Evolutionary conservation across 2,888 invertebrate species (phyloP).

Genomic region (Pandemis heparana): DNA sequence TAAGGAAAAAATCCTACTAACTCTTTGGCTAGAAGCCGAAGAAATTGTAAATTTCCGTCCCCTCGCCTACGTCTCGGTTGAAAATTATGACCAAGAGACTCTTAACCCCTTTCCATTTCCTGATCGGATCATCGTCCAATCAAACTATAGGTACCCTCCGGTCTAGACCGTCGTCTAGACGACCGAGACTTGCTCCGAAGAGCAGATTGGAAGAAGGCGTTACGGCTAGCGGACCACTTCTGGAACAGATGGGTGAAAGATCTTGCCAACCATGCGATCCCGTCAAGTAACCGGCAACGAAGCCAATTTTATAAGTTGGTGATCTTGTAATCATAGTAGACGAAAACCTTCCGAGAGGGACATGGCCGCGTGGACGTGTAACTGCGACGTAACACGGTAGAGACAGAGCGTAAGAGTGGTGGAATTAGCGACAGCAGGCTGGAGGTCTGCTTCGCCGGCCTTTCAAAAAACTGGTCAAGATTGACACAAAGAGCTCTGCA

Average conservation of each 20-base stretch:
- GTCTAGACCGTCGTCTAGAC: background rate
- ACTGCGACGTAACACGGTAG: background rate
- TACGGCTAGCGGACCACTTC: slow-evolving; percentile 42
- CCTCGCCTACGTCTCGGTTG: no score
- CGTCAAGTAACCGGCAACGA: background rate
- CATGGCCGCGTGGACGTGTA: background rate
- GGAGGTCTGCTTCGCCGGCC: background rate
- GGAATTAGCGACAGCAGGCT: background rate
- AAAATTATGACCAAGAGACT: no score
- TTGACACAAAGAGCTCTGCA: no score
- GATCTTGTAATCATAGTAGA: background rate
- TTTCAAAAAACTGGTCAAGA: background rate
- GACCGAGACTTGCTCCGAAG: slow-evolving; percentile 2
- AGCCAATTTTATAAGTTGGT: background rate
- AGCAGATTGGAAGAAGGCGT: slow-evolving; percentile 25
- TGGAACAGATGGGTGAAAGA: slow-evolving; percentile 28
- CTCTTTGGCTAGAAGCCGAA: slow-evolving; percentile 33
- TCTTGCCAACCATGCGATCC: background rate
- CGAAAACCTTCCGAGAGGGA: background rate
- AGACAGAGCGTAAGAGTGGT: background rate
- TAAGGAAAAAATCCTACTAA: no score
- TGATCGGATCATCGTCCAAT: slow-evolving; percentile 5
- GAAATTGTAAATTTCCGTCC: no score
- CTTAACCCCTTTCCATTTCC: slow-evolving; percentile 32
- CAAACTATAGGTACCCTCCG: no score